Evolutionary conservation across 2,888 invertebrate species (phyloP), one percentile per base, ranked within the genome.

Genomic region (Falcaria lacertinaria): DNA sequence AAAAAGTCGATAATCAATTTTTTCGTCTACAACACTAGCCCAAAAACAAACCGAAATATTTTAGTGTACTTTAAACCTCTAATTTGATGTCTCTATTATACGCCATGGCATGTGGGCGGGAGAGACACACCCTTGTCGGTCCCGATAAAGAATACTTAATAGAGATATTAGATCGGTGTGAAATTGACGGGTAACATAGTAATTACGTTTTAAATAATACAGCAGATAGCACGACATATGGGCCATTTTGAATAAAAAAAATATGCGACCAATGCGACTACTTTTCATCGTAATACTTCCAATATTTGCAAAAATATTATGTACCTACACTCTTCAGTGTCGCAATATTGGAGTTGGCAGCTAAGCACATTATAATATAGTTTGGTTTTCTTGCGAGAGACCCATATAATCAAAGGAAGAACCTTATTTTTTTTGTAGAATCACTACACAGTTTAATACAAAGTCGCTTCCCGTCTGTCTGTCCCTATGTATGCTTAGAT

Each of bases 51-150:
- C 37, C 33, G 37, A 38, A 45, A 44, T 48, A 50, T 69, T 66
- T 66, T 62, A 58, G 58, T 55, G 41, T 50, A 51, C 54, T 48
- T 45, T 42, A 62, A 78, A 68, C 81, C 74, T 44, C 42, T 64
- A 82, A 80, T 84, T 84, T 78, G 53, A 80, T 65, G 80, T 81
- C 80, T 77, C 62, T 77, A 72, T 80, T 80, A 74, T 57, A 65
- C 48, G 3, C 67, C 63, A 76, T 51, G 63, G 80, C 79, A 71
- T 67, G 75, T 58, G 69, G 84, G 83, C 72, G 85, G 64, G 49
- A 34, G 61, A 47, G 54, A 47, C 65, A 64, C 57, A 58, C 63
- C 59, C 67, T 57, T 77, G 57, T 19, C 19, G 19, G 19, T 19
- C 19, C 19, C 19, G 19, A 4, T 19, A 80, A 84, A 80, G 70